Conservation (phyloP, 2,113 vertebrate genomes). For the Clupea harengus region DNA sequence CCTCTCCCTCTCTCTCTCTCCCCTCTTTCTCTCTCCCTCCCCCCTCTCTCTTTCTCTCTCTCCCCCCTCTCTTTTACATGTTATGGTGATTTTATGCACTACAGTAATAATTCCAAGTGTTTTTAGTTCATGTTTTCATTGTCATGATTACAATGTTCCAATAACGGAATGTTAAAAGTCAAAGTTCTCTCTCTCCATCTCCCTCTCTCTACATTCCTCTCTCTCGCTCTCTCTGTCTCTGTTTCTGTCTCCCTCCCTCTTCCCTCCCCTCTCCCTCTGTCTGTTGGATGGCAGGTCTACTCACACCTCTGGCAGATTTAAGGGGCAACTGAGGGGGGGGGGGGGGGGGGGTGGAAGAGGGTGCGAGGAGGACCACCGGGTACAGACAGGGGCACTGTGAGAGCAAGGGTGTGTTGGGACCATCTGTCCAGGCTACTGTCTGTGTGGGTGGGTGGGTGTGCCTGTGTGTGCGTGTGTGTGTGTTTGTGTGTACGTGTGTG, state of each 20-base stretch:
- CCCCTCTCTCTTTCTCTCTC: no score
- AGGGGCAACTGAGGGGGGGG: neutral
- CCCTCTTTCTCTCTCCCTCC: no score
- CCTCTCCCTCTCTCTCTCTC: no score
- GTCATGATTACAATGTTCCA: no score
- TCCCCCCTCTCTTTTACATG: neutral
- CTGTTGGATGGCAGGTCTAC: no score
- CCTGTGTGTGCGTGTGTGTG: neutral
- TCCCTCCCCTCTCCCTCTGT: neutral
- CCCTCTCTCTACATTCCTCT: neutral
- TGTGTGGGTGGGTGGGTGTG: neutral
- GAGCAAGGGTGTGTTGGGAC: neutral
- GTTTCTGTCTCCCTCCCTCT: neutral
- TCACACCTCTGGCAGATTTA: neutral
- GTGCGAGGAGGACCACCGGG: neutral
- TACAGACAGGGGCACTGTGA: neutral
- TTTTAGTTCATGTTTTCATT: no score
- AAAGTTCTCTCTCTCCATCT: no score
- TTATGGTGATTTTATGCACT: no score
- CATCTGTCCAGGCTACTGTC: neutral
- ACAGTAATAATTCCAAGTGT: no score
- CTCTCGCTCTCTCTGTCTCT: neutral
- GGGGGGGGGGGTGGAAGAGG: neutral
- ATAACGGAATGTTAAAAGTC: no score
- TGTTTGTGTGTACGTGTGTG: conserved; percentile 1